A percentile compares a stretch with the other conserved stretches of the same genome.
Evolutionary conservation across 2,888 invertebrate genomes (phyloP).

Genomic region (Hirtodrosophila alboralis): DNA sequence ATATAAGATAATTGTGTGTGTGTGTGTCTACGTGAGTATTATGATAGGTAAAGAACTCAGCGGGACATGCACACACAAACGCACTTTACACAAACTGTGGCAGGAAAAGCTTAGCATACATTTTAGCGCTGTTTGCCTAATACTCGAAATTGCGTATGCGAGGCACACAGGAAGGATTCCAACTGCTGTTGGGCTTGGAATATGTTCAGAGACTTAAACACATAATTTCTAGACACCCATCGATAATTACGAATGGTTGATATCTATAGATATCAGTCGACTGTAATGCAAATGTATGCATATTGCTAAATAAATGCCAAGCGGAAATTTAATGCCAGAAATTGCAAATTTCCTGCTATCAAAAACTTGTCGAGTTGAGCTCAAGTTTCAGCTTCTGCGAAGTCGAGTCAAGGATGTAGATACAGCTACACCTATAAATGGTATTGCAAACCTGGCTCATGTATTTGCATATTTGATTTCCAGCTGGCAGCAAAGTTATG

Average conservation of each 20-base stretch:
- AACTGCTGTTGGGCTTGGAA: not conserved
- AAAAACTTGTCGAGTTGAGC: slow-evolving; percentile 50
- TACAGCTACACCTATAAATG: slow-evolving; percentile 9
- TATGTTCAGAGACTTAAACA: slow-evolving; percentile 33
- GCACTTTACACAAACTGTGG: not conserved
- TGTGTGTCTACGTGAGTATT: slow-evolving; percentile 2
- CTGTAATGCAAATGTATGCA: slow-evolving; percentile 14
- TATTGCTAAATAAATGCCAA: slow-evolving; percentile 42
- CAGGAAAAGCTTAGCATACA: slow-evolving; percentile 31
- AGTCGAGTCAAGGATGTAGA: not conserved
- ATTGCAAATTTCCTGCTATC: slow-evolving; percentile 75
- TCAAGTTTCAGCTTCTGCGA: slow-evolving; percentile 3
- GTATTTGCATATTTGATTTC: slow-evolving; percentile 70
- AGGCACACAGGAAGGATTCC: slow-evolving; percentile 24
- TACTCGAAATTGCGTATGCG: slow-evolving; percentile 26
- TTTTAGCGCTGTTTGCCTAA: slow-evolving; percentile 27
- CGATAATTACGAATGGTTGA: slow-evolving; percentile 56
- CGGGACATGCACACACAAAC: not conserved
- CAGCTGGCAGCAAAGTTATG: slow-evolving; percentile 33
- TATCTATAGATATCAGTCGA: slow-evolving; percentile 21
- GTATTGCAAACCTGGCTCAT: slow-evolving; percentile 13
- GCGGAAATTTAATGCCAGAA: slow-evolving; percentile 75
- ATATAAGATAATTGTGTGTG: too few relatives aligned
- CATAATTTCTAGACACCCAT: slow-evolving; percentile 48
- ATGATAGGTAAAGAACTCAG: not conserved